Conservation (phyloP, 2,888 invertebrate genomes). For the Calliopum simillimum region DNA sequence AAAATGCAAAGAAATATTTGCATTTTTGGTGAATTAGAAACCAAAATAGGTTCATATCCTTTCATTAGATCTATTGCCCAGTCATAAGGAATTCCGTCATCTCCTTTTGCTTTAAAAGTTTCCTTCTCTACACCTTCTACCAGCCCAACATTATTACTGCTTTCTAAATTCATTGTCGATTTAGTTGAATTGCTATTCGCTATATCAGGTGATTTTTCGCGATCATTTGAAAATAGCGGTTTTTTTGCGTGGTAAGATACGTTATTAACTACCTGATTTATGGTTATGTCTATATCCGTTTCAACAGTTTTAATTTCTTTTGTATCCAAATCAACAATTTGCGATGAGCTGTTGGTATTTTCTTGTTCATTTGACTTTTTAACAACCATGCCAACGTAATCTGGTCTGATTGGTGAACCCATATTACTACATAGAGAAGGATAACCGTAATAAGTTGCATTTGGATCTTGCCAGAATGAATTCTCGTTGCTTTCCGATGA, state of each 20-base stretch:
- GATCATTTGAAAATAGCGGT: conserved; percentile 28
- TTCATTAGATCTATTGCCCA: conserved; percentile 88
- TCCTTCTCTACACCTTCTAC: conserved; percentile 68
- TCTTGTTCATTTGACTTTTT: conserved; percentile 54
- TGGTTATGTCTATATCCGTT: conserved; percentile 54
- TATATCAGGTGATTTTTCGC: neutral
- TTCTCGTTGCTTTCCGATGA: conserved; percentile 48
- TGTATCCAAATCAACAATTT: conserved; percentile 66
- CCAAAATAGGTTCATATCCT: conserved; percentile 87
- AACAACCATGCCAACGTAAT: conserved; percentile 59
- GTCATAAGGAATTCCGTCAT: conserved; percentile 87
- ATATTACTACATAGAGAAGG: conserved; percentile 37
- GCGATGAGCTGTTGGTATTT: conserved; percentile 59
- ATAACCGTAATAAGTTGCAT: conserved; percentile 46
- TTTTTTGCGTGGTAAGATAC: conserved; percentile 4
- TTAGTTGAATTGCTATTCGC: neutral
- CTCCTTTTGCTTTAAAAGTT: conserved; percentile 70
- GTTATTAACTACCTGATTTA: conserved; percentile 19
- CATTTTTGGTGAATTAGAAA: conserved; percentile 96
- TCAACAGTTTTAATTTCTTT: conserved; percentile 67
- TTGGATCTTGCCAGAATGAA: conserved; percentile 55
- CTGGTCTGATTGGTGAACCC: conserved; percentile 52
- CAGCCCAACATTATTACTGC: neutral
- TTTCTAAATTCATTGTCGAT: neutral
- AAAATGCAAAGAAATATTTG: conserved; percentile 91